Evolutionary conservation across 2,113 vertebrate genomes (phyloP).

Genomic region (Microcebus jonahi): DNA sequence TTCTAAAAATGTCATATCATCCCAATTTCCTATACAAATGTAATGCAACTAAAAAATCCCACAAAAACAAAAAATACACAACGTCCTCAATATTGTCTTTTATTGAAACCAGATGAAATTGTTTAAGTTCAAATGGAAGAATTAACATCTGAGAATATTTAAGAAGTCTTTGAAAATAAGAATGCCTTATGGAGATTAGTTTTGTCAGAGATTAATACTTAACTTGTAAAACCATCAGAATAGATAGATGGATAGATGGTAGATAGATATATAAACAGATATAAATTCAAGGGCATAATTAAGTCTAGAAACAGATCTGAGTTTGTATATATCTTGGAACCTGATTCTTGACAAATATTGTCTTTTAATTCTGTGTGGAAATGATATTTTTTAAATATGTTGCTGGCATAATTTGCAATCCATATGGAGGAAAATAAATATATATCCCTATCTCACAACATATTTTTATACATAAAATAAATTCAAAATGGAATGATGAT

Average conservation of each 20-base stretch:
- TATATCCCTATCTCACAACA: not conserved
- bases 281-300: not conserved
- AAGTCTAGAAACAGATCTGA: not conserved
- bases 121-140: slow-evolving; percentile 17
- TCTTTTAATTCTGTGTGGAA: not conserved
- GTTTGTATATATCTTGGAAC: not conserved
- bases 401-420: not conserved
- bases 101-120: not conserved
- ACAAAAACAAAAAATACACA: not conserved
- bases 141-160: not conserved
- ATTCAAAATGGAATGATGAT: slow-evolving; percentile 16
- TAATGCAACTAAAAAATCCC: not conserved
- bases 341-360: not conserved
- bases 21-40: not conserved
- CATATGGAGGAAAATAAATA: not conserved
- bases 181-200: not conserved
- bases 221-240: not conserved
- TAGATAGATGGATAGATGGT: not conserved
- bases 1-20: not conserved
- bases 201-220: not conserved
- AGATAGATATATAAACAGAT: not conserved
- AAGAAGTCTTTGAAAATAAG: not conserved
- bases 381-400: not conserved
- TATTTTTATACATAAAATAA: slow-evolving; percentile 1
- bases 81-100: not conserved